These are phyloP conservation scores for Cirrhinus molitorella DNA, from an alignment of 2,797 vertebrate genomes.

Conservation along the genomic window DNA sequence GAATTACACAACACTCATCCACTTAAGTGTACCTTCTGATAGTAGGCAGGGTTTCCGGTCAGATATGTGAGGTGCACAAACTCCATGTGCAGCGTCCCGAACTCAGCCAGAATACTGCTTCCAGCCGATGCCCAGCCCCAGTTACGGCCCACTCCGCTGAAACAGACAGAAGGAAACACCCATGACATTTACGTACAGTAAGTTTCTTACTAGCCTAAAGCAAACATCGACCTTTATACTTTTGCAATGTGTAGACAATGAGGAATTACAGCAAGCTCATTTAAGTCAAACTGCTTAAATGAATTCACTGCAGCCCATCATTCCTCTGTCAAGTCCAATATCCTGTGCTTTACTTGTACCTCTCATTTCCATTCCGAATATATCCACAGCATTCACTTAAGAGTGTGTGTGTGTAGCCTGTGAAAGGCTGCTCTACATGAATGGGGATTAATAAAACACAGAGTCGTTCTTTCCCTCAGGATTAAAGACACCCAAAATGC, in stretches of 20 bases:
- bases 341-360: constrained; percentile 8
- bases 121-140: constrained; percentile 99
- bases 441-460: constrained; percentile 53
- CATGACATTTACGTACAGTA: not conserved
- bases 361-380: constrained; percentile 43
- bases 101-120: constrained; percentile 98
- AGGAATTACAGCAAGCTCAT: not conserved
- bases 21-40: constrained; percentile 86
- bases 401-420: constrained; percentile 32
- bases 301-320: not conserved
- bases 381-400: constrained; percentile 5
- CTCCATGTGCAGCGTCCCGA: constrained; percentile 98
- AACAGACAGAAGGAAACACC: constrained; percentile 28
- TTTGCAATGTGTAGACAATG: not conserved
- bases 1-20: constrained; percentile 1
- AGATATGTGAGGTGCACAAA: constrained; percentile 98
- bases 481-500: constrained; percentile 54
- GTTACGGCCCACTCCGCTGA: constrained; percentile 95
- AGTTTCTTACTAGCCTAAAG: not conserved
- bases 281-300: constrained; percentile 9
- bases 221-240: not conserved
- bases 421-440: constrained; percentile 3
- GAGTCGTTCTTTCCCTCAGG: constrained; percentile 32
- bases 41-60: constrained; percentile 94
- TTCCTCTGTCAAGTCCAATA: constrained; percentile 12